Evolutionary conservation across 2,888 invertebrate species (phyloP), one percentile per base, ranked within the genome.

Genomic region (Xestia rhomboidea): DNA sequence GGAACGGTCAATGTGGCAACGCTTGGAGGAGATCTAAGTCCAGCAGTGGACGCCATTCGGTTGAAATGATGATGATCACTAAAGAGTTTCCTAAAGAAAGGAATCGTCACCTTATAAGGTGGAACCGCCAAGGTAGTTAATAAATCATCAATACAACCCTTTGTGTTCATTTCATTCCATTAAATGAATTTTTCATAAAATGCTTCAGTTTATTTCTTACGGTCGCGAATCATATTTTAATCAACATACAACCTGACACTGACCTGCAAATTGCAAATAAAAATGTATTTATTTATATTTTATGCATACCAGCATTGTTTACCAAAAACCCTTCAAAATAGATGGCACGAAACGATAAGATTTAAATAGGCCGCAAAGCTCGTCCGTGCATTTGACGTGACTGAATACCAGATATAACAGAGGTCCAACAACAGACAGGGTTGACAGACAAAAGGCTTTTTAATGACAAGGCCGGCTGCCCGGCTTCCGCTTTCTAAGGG

Each of bases 301-400:
- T n/a, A n/a, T n/a, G n/a, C n/a, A n/a, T n/a, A 57, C 27, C 27
- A 57, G 34, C n/a, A 54, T 27, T 57, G 24, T 60, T 15, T 30
- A 49, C 49, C 15, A 34, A 7, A 21, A 68, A 21, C 34, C n/a
- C 8, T 44, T n/a, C 68, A 72, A 69, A 72, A 51, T 30, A 49
- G 27, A 41, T 49, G 71, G 38, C 38, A 69, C n/a, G 38, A 49
- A 69, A 27, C 6, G 27, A 63, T 66, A 41, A 2, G 15, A 10
- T 27, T 68, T 34, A 34, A 68, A 34, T 34, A 54, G n/a, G 18
- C 24, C 41, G 18, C 51, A 41, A 74, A 49, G 38, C 38, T 49
- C 24, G 49, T 41, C 75, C 41, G 30, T 75, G 49, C 24, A 46
- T 38, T 44, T 77, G 63, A 64, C 64, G 51, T 54, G 34, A 27